phyloP scores from a whole-genome alignment of 2,797 vertebrate genomes.

The Siniperca undulata region DNA sequence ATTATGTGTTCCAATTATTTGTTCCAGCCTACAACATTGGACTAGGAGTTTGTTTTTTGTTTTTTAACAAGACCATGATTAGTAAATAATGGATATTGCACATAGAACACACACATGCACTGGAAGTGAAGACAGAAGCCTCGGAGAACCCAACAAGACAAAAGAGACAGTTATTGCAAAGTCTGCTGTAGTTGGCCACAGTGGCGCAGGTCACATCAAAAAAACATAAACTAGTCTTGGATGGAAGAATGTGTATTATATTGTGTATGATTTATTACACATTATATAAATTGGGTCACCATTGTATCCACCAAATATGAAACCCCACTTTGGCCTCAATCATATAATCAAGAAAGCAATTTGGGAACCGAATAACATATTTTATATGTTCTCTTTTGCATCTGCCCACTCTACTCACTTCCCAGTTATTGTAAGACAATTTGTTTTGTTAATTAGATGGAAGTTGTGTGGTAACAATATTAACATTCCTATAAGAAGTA shows the following conservation, averaged over 20 bases:
- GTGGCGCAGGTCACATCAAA: background rate
- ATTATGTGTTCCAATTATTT: constrained; percentile 69
- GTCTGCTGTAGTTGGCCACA: background rate
- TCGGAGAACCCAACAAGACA: background rate
- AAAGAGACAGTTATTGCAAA: background rate
- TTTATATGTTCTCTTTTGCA: background rate
- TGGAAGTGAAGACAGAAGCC: constrained; percentile 9
- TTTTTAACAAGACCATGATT: constrained; percentile 38
- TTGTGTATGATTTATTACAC: constrained; percentile 27
- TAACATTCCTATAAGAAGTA: background rate
- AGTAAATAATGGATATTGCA: constrained; percentile 52
- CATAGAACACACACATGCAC: background rate
- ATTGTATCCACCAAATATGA: constrained; percentile 3
- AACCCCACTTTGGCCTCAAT: background rate
- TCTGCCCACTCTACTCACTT: background rate
- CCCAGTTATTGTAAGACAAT: background rate
- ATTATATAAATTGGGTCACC: constrained; percentile 14
- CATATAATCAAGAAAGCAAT: background rate
- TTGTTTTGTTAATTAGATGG: constrained; percentile 1
- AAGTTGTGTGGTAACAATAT: background rate
- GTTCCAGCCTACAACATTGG: constrained; percentile 27
- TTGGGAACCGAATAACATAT: background rate
- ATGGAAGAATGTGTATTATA: constrained; percentile 1
- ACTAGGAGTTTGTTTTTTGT: background rate
- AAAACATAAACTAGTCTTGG: constrained; percentile 5